Evolutionary conservation across 2,888 invertebrate genomes (phyloP).

Genomic region (Tethea ocularis): DNA sequence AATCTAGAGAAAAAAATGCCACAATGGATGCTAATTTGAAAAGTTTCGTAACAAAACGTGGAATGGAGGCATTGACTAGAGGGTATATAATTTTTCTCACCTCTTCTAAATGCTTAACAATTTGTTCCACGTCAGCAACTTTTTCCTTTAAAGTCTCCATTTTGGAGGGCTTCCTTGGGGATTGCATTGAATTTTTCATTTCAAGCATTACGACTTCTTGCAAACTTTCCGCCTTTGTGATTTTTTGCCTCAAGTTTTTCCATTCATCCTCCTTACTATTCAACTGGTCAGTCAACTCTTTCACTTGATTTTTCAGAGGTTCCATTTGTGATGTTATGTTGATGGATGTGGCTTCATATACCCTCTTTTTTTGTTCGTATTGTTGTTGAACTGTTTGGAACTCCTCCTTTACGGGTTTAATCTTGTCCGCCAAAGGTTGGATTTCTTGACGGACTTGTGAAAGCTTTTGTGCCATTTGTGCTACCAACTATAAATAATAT

Average conservation of each 20-base stretch:
- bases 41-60: neutral
- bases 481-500: conserved; percentile 77
- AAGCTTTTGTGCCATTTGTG: conserved; percentile 84
- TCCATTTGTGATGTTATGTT: conserved; percentile 82
- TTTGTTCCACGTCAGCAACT: conserved; percentile 85
- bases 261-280: conserved; percentile 80
- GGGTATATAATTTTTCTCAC: conserved; percentile 34
- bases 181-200: conserved; percentile 79
- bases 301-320: conserved; percentile 80
- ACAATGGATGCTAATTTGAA: neutral
- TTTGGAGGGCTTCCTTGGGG: conserved; percentile 76
- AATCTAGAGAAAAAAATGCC: neutral
- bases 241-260: conserved; percentile 81
- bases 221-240: conserved; percentile 81
- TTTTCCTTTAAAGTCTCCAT: conserved; percentile 86
- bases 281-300: conserved; percentile 79
- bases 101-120: conserved; percentile 76
- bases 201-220: conserved; percentile 80
- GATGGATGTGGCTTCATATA: conserved; percentile 86
- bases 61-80: neutral
- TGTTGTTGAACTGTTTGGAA: conserved; percentile 86
- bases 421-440: conserved; percentile 73
- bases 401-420: conserved; percentile 87
- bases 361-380: conserved; percentile 87
- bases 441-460: conserved; percentile 77